Evolutionary conservation across 2,113 vertebrate genomes (phyloP), one percentile per base, ranked within the genome.

Genomic region (Cynocephalus volans): DNA sequence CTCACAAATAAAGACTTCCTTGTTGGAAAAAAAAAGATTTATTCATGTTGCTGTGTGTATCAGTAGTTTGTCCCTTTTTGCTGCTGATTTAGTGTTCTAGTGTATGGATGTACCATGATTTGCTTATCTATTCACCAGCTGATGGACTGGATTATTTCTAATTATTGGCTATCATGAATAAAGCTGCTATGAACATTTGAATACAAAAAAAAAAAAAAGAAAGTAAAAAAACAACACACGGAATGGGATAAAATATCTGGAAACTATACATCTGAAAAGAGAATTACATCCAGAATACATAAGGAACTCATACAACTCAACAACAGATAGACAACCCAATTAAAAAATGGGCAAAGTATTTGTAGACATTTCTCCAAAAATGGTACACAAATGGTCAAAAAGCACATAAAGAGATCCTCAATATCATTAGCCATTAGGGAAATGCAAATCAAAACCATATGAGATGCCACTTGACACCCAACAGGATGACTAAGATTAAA

Each of bases 1-100:
- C 73, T 93, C 26, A 62, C 9, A 77, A 64, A 84, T 36, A 79
- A 62, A 75, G 58, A 77, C 50, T 79, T 70, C 60, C n/a, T 98
- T 70, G 65, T 65, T 90, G 80, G 65, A 54, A 75, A 41, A 41
- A 41, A 41, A 41, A 41, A 41, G 41, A 41, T 4, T 41, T 41
- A 41, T 41, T 41, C 41, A 41, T 41, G 41, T 41, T 41, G 41
- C 41, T 41, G 41, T 41, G 41, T 41, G 41, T 41, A 41, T 41
- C 41, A 41, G 41, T 41, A 41, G 41, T 41, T 41, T 41, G 41
- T 41, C 41, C 41, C 41, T 41, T 41, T 41, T 41, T 41, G 41
- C 41, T 41, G 41, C 41, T 41, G 41, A 41, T 41, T 41, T 41
- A 41, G 41, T 41, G 41, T 41, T 41, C 41, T 41, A 41, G 41